Percentiles rank a stretch among this genome's conserved stretches.
These are phyloP conservation scores for Leptopilina clavipes DNA, from an alignment of 1,140 invertebrate species.

Conservation along the genomic window DNA sequence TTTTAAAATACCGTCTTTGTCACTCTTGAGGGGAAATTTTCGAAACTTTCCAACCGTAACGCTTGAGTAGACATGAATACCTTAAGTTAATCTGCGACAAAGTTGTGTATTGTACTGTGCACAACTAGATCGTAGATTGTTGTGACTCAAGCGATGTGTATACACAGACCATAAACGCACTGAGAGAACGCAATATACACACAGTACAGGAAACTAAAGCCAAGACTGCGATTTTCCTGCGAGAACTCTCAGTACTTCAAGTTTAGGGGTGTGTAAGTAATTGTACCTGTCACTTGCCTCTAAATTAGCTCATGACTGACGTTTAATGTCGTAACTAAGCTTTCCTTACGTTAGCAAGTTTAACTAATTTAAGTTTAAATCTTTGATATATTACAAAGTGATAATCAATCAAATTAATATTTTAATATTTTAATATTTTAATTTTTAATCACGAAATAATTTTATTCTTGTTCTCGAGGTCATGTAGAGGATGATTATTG, in stretches of 20 bases:
- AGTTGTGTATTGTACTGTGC: conserved; percentile 41
- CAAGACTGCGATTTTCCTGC: neutral
- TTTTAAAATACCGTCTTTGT: too few relatives aligned
- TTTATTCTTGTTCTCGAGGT: too few relatives aligned
- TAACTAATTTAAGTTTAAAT: neutral
- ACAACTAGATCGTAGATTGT: conserved; percentile 9
- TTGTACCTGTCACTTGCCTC: conserved; percentile 1
- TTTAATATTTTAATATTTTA: too few relatives aligned
- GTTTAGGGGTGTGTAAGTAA: conserved; percentile 26
- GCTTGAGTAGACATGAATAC: conserved; percentile 35
- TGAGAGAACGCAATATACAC: conserved; percentile 1
- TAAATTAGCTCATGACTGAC: neutral
- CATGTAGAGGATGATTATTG: neutral
- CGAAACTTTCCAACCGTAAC: conserved; percentile 7
- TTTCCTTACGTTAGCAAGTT: neutral
- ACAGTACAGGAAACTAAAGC: conserved; percentile 11
- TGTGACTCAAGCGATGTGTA: conserved; percentile 15
- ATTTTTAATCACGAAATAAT: too few relatives aligned
- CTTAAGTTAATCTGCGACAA: conserved; percentile 59
- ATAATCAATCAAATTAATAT: too few relatives aligned
- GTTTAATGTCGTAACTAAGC: neutral
- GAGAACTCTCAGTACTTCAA: neutral
- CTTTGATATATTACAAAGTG: too few relatives aligned
- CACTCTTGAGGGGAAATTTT: conserved; percentile 41
- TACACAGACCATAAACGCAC: conserved; percentile 21